Evolutionary conservation across 2,888 invertebrate species (phyloP).

Genomic region (Drosophila incognita): DNA sequence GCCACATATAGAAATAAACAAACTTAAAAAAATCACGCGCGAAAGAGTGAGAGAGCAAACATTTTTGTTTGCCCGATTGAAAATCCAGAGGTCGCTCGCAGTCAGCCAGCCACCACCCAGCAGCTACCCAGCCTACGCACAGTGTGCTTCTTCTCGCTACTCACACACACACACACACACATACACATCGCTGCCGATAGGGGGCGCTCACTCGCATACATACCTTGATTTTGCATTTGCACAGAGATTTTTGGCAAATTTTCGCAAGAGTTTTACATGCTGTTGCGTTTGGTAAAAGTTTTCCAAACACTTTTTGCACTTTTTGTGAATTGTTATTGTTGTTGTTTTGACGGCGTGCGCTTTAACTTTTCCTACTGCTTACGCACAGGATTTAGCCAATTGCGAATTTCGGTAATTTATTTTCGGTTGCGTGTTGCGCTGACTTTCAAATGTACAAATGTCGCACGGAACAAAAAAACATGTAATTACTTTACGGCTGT

Average conservation of each 20-base stretch:
- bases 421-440: slow-evolving; percentile 27
- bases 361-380: slow-evolving; percentile 34
- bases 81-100: slow-evolving; percentile 23
- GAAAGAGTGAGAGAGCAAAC: slow-evolving; percentile 36
- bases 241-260: slow-evolving; percentile 72
- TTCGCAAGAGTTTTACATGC: slow-evolving; percentile 71
- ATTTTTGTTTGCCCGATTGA: slow-evolving; percentile 24
- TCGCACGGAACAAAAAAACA: slow-evolving; percentile 9
- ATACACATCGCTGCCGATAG: slow-evolving; percentile 3
- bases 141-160: slow-evolving; percentile 15
- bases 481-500: not conserved
- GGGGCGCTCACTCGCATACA: slow-evolving; percentile 20
- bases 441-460: slow-evolving; percentile 2
- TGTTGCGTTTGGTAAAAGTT: slow-evolving; percentile 67
- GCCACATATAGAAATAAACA: slow-evolving; percentile 27
- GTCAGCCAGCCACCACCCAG: not conserved
- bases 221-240: slow-evolving; percentile 71
- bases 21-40: slow-evolving; percentile 24
- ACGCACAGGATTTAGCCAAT: slow-evolving; percentile 26
- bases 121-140: slow-evolving; percentile 9
- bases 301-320: slow-evolving; percentile 71
- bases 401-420: not conserved
- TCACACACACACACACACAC: not conserved
- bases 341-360: slow-evolving; percentile 31
- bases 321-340: slow-evolving; percentile 72